Percentiles rank a stretch among this genome's conserved stretches.
Evolutionary conservation across 2,888 invertebrate genomes (phyloP).

Genomic region (Mythimna pallens): DNA sequence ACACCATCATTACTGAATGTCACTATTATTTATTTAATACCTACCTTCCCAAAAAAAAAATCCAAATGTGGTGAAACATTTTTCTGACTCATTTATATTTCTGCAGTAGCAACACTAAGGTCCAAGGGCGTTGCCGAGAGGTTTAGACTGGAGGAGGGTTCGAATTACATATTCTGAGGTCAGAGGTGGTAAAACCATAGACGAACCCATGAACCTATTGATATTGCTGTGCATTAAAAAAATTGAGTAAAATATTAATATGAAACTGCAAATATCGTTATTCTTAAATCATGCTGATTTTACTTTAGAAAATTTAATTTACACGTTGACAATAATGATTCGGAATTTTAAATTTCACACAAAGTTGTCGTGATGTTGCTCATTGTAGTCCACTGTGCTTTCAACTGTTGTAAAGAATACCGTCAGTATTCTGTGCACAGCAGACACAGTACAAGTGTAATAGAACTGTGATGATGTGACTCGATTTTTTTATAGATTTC

Average conservation of each 20-base stretch:
- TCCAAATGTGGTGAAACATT: background rate
- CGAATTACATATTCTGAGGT: conserved; percentile 26
- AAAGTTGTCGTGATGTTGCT: background rate
- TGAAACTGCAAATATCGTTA: background rate
- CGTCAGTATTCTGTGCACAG: background rate
- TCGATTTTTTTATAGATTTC: background rate
- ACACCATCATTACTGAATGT: background rate
- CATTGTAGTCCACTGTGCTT: too few species aligned
- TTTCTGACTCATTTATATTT: conserved; percentile 3
- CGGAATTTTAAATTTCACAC: background rate
- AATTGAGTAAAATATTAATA: background rate
- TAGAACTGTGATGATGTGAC: background rate
- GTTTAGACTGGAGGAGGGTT: conserved; percentile 21
- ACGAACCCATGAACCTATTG: background rate
- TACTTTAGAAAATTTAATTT: background rate
- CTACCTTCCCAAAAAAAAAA: background rate
- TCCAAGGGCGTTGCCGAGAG: conserved; percentile 38
- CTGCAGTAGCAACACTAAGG: conserved; percentile 33
- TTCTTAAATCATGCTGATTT: background rate
- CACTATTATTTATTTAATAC: background rate
- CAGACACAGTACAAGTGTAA: background rate
- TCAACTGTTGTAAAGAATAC: background rate
- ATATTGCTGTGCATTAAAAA: too few species aligned
- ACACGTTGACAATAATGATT: background rate
- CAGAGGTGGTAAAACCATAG: conserved; percentile 21